Base-by-base conservation (phyloP, 2,888 invertebrate genomes). In the Nomada hirtipes region DNA sequence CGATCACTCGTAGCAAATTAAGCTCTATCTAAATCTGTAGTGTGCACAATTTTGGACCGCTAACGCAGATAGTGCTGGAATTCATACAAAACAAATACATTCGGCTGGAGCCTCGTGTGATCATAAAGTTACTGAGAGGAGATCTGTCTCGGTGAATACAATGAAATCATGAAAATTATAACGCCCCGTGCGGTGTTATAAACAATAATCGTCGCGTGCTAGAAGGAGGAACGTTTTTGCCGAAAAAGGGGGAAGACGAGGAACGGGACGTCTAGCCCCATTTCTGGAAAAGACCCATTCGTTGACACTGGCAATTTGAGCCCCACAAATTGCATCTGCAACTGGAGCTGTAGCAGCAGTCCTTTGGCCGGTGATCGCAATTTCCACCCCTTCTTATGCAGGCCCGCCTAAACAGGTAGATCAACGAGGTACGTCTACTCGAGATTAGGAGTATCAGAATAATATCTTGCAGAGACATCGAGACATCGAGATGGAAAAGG, bases 301-400 rank as follows among this genome's bases (percentile, higher is more conserved):
- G 96, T 94, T 98, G 97, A 94, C 98, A 98, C 91, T 97, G 96
- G 94, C 98, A 98, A 95, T 98, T 98, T 93, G 97, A 96, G 81
- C 98, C 97, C 97, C 97, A 98, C 70, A 98, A 95, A 94, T 98
- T 98, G 95, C 98, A 98, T 85, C 98, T 96, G 94, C 98, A 98
- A 85, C 97, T 96, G 85, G 97, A 97, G 90, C 97, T 97, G 95
- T 96, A 96, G 95, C 98, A 98, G 95, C 98, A 98, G 94, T 97
- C 97, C 84, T 97, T 96, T 15, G 97, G 97, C 82, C 97, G 95
- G 93, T 97, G 97, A 94, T 98, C 97, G 94, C 98, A 98, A 94
- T 97, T 97, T 85, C 97, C 97, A 9, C 97, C 97, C 85, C 97
- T 96, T 90, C 96, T 95, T 89, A 98, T 95, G 95, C 98, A 98